These are phyloP conservation scores for Oceanodroma leucorhoa DNA, from an alignment of 2,797 vertebrate genomes.

Conservation along the genomic window DNA sequence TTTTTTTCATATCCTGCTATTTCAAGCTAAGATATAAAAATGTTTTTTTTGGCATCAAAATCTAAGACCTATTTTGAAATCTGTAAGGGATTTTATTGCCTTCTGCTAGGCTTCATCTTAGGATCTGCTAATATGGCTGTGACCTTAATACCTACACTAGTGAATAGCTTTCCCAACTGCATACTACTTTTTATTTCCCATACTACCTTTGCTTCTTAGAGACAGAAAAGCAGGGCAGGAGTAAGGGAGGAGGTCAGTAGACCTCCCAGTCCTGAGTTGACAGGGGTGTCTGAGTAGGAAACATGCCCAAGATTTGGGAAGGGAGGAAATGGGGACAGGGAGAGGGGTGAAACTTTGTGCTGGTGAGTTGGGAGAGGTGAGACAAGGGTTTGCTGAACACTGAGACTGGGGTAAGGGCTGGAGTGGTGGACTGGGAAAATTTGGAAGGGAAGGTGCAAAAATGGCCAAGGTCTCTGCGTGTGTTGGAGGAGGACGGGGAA, in stretches of 20 bases:
- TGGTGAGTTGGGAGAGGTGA: background rate
- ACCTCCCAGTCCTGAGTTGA: background rate
- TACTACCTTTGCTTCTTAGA: background rate
- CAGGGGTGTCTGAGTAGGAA: background rate
- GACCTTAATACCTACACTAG: background rate
- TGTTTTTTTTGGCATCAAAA: background rate
- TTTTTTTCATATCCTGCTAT: constrained; percentile 13
- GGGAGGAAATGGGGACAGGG: background rate
- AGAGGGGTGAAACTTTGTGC: background rate
- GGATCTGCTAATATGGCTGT: background rate
- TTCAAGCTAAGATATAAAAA: background rate
- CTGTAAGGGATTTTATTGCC: background rate
- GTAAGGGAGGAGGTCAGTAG: background rate
- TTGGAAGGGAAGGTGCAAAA: background rate
- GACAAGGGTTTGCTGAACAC: background rate
- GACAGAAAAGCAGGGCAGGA: background rate
- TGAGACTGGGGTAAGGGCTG: background rate
- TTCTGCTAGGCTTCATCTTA: background rate
- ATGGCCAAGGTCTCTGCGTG: background rate
- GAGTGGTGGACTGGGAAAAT: background rate
- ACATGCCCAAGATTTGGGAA: background rate
- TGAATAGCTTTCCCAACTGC: background rate
- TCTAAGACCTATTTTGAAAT: background rate
- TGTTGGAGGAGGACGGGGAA: background rate
- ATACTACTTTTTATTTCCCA: background rate